Percentiles rank a stretch among this genome's conserved stretches.
These are phyloP conservation scores for Paracanthobrama guichenoti DNA, from an alignment of 2,113 vertebrate species.

Conservation along the genomic window DNA sequence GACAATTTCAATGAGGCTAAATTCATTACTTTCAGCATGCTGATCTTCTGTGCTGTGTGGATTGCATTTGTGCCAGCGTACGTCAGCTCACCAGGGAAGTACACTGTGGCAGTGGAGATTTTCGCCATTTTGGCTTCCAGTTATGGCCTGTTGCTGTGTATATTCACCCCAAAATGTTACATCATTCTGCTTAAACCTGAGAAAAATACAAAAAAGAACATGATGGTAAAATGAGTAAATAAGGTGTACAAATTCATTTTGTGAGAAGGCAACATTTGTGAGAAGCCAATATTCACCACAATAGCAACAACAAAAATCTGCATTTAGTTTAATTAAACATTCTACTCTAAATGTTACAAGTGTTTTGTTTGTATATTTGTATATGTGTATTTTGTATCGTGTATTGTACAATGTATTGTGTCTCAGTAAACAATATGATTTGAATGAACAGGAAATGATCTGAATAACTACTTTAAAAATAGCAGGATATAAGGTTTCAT, in stretches of 20 bases:
- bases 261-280: background rate
- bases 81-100: slow-evolving; percentile 61
- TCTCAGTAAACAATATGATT: background rate
- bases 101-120: slow-evolving; percentile 60
- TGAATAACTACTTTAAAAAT: too few relatives aligned
- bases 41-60: slow-evolving; percentile 65
- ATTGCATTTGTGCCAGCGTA: slow-evolving; percentile 61
- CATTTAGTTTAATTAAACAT: background rate
- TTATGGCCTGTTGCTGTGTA: slow-evolving; percentile 62
- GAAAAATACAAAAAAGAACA: slow-evolving; percentile 63
- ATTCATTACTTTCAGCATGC: slow-evolving; percentile 70
- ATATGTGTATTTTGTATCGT: background rate
- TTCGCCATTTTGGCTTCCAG: slow-evolving; percentile 64
- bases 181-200: slow-evolving; percentile 63
- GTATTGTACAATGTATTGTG: background rate
- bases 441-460: background rate
- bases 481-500: too few relatives aligned
- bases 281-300: background rate
- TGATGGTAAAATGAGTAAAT: slow-evolving; percentile 55
- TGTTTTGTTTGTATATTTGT: background rate
- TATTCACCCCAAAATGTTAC: slow-evolving; percentile 62
- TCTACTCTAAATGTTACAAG: background rate
- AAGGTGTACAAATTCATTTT: background rate
- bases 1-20: slow-evolving; percentile 68
- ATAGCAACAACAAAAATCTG: background rate